Percentiles rank a stretch among this genome's conserved stretches.
Conservation (phyloP, 2,797 vertebrate genomes). For the Gymnocypris eckloni region DNA sequence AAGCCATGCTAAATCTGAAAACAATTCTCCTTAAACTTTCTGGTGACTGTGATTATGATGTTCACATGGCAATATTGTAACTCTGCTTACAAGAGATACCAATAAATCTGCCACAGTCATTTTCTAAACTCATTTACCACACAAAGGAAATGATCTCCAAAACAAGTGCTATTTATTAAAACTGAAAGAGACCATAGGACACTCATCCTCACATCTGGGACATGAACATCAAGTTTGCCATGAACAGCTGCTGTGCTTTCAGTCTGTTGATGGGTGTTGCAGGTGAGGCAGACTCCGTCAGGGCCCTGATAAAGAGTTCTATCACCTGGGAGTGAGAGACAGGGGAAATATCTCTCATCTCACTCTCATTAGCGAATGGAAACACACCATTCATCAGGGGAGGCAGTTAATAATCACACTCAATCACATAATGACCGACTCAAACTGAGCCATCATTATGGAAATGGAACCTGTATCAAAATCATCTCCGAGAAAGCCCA, state of each 20-base stretch:
- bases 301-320: slow-evolving; percentile 58
- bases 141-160: slow-evolving; percentile 10
- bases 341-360: slow-evolving; percentile 65
- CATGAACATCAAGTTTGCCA: slow-evolving; percentile 37
- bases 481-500: slow-evolving; percentile 58
- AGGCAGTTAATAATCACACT: slow-evolving; percentile 74
- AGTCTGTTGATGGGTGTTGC: slow-evolving; percentile 37
- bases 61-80: not conserved
- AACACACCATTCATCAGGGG: slow-evolving; percentile 75
- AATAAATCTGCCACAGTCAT: slow-evolving; percentile 39
- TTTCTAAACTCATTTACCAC: slow-evolving; percentile 41
- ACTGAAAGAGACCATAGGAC: slow-evolving; percentile 29
- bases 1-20: not conserved
- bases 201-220: slow-evolving; percentile 8
- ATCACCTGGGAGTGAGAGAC: slow-evolving; percentile 59
- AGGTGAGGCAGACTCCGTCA: slow-evolving; percentile 46
- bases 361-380: slow-evolving; percentile 77
- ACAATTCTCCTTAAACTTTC: not conserved
- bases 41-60: not conserved
- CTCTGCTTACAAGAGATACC: slow-evolving; percentile 15
- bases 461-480: slow-evolving; percentile 65
- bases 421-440: slow-evolving; percentile 71
- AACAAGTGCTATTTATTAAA: slow-evolving; percentile 26
- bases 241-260: slow-evolving; percentile 39
- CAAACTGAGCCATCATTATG: slow-evolving; percentile 63